phyloP scores from a whole-genome alignment of 2,888 invertebrate species.

The Athalia rosae region DNA sequence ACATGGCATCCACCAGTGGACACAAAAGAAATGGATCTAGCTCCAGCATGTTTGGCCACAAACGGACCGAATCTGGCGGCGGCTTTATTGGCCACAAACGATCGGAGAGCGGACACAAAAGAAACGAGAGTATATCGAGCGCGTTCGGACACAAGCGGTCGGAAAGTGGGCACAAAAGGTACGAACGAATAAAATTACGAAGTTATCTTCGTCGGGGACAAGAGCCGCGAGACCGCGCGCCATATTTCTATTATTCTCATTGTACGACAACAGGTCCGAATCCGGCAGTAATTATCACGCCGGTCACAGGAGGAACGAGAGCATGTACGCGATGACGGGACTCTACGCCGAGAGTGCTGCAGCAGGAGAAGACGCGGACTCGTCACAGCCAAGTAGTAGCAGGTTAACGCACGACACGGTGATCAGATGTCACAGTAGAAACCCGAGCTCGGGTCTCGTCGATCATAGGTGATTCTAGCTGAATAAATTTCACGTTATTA shows the following conservation, averaged over 20 bases:
- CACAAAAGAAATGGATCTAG: slow-evolving; percentile 70
- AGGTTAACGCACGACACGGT: slow-evolving; percentile 72
- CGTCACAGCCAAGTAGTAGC: slow-evolving; percentile 67
- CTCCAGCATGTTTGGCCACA: slow-evolving; percentile 69
- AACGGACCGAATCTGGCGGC: slow-evolving; percentile 67
- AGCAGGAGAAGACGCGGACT: slow-evolving; percentile 73
- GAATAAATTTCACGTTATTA: neutral
- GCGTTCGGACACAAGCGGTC: slow-evolving; percentile 70
- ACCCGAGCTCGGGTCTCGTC: slow-evolving; percentile 84
- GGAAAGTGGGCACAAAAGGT: slow-evolving; percentile 67
- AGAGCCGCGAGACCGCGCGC: neutral
- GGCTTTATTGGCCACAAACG: slow-evolving; percentile 68
- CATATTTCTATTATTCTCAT: neutral
- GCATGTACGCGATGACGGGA: slow-evolving; percentile 93
- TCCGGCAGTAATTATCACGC: slow-evolving; percentile 70
- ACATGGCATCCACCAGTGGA: slow-evolving; percentile 66
- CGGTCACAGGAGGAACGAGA: slow-evolving; percentile 85
- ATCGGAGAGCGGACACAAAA: slow-evolving; percentile 67
- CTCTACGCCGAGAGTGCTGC: slow-evolving; percentile 84
- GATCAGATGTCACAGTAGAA: slow-evolving; percentile 87
- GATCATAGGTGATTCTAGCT: slow-evolving; percentile 76
- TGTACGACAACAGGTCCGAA: slow-evolving; percentile 64
- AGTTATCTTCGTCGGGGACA: slow-evolving; percentile 8
- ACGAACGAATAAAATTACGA: slow-evolving; percentile 8
- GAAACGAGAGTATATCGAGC: slow-evolving; percentile 71